A percentile compares a stretch with the other conserved stretches of the same genome.
Evolutionary conservation across 2,888 invertebrate genomes (phyloP).

Genomic region (Cheilosia vulpina): DNA sequence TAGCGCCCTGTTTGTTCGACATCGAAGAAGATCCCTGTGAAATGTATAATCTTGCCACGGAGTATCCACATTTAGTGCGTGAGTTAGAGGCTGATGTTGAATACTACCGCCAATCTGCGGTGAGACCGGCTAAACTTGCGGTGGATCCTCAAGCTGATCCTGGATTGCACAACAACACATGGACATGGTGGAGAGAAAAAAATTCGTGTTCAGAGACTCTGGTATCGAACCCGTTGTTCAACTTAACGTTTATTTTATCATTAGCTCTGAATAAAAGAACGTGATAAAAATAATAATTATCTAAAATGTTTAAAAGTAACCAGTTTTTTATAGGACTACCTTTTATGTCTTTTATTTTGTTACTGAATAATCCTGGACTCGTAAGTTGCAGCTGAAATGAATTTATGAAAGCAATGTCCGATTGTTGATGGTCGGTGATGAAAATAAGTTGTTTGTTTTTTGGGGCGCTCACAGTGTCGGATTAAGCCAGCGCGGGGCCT

Average conservation of each 20-base stretch:
- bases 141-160: slow-evolving; percentile 85
- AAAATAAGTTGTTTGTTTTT: too few species aligned
- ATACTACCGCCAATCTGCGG: slow-evolving; percentile 82
- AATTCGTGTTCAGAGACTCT: background rate
- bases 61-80: slow-evolving; percentile 78
- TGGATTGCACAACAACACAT: slow-evolving; percentile 84
- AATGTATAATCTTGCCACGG: slow-evolving; percentile 80
- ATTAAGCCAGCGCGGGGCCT: too few species aligned
- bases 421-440: too few species aligned
- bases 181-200: slow-evolving; percentile 86
- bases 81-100: slow-evolving; percentile 84
- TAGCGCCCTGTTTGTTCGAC: slow-evolving; percentile 84
- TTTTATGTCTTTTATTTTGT: background rate
- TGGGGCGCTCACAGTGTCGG: too few species aligned
- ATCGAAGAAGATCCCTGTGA: slow-evolving; percentile 85
- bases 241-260: slow-evolving; percentile 36
- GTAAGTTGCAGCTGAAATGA: too few species aligned
- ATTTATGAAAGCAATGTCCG: too few species aligned
- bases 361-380: background rate
- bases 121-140: slow-evolving; percentile 83
- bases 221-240: background rate
- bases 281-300: slow-evolving; percentile 7
- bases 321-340: background rate
- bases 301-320: background rate
- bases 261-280: background rate